A percentile compares a stretch with the other conserved stretches of the same genome.
These are phyloP conservation scores for Huso huso DNA, from an alignment of 2,797 vertebrate species.

Conservation along the genomic window DNA sequence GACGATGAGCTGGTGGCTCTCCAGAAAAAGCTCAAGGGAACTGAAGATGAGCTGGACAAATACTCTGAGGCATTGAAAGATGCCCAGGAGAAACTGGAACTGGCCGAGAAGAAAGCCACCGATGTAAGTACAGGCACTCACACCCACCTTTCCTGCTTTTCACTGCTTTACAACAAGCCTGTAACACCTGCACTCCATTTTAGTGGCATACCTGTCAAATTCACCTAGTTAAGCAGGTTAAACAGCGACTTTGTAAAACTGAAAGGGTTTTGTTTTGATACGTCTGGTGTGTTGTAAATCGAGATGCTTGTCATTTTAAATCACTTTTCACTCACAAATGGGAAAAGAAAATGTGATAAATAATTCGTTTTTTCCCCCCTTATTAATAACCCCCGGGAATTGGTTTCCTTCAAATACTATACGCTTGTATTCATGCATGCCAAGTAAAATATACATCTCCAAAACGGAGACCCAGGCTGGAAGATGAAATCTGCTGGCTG, in stretches of 20 bases:
- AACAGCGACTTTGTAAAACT: too few species aligned
- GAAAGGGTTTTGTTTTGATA: too few species aligned
- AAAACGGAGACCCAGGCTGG: slow-evolving; percentile 31
- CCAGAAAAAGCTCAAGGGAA: slow-evolving; percentile 97
- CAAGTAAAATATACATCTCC: slow-evolving; percentile 2
- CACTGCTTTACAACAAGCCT: slow-evolving; percentile 41
- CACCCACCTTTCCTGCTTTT: slow-evolving; percentile 37
- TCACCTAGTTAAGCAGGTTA: too few species aligned
- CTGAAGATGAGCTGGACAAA: slow-evolving; percentile 98
- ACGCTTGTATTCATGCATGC: too few species aligned
- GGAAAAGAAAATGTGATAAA: too few species aligned
- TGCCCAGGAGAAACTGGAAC: slow-evolving; percentile 97
- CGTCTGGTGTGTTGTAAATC: too few species aligned
- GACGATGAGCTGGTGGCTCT: slow-evolving; percentile 92
- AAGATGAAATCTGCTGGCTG: slow-evolving; percentile 60
- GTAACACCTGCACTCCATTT: neutral
- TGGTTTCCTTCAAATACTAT: too few species aligned
- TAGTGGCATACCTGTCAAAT: too few species aligned
- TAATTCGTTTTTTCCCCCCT: too few species aligned
- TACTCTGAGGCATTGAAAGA: slow-evolving; percentile 98
- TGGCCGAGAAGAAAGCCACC: slow-evolving; percentile 95
- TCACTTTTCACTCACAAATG: too few species aligned
- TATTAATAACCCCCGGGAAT: too few species aligned
- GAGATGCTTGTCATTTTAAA: too few species aligned
- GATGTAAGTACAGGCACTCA: slow-evolving; percentile 78